Evolutionary conservation across 2,888 invertebrate species (phyloP), one percentile per base, ranked within the genome.

Genomic region (Syritta pipiens): DNA sequence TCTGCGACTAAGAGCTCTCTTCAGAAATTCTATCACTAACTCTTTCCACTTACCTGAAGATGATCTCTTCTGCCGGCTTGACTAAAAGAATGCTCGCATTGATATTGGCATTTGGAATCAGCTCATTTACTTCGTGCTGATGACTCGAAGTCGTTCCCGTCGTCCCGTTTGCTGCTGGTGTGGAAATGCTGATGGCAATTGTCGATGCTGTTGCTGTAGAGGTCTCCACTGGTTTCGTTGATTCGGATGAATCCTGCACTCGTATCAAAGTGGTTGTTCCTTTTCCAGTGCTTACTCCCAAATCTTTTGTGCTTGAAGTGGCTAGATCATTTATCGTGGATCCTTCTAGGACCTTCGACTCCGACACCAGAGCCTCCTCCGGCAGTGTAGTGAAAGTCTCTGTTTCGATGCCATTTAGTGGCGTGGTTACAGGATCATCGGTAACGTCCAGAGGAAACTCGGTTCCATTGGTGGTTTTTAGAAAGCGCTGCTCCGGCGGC

Each of bases 21-120:
- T n/a, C n/a, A n/a, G n/a, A n/a, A n/a, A n/a, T n/a, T n/a, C n/a
- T n/a, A n/a, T n/a, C n/a, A n/a, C n/a, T n/a, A n/a, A n/a, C n/a
- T n/a, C n/a, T n/a, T n/a, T n/a, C 37, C 37, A 74, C 79, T 74
- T 7, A 79, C 79, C 68, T 79, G 49, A 79, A 62, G 12, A 79
- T 68, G n/a, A 74, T 62, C 14, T 67, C 67, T 12, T 60, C 60
- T 22, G 62, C 46, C 28, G 77, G 71, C 10, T 30, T 65, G 19
- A 44, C 59, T 44, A 71, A 9, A 28, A 65, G 72, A 48, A 79
- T 79, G 44, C 74, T 79, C 9, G 79, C 72, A 51, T 74, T 79
- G 12, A 79, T 49, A 6, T 49, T 79, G 6, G 79, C 79, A 51
- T 49, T 68, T 30, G 79, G 79, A 48, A 79, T 79, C 7, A 79